Evolutionary conservation across 2,888 invertebrate species (phyloP).

Genomic region (Trachelus iudaicus): DNA sequence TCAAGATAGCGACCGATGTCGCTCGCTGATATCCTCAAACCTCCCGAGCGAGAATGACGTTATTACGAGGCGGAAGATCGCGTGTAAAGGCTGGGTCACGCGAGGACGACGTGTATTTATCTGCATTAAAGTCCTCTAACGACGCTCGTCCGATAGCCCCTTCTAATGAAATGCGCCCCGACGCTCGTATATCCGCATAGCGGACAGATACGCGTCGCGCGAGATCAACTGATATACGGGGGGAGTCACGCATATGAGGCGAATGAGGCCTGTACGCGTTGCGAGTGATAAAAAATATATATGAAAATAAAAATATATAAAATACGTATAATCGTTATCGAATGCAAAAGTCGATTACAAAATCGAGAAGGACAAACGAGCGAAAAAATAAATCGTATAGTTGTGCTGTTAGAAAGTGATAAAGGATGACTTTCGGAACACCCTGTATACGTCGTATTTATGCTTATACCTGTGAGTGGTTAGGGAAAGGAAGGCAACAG

Average conservation of each 20-base stretch:
- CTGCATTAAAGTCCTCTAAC: slow-evolving; percentile 11
- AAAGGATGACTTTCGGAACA: background rate
- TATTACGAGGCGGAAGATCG: background rate
- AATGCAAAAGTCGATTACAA: too few species aligned
- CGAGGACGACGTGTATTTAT: slow-evolving; percentile 7
- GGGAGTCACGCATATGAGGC: background rate
- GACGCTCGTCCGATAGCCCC: slow-evolving; percentile 7
- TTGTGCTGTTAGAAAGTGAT: background rate
- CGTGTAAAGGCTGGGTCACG: slow-evolving; percentile 7
- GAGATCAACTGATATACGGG: background rate
- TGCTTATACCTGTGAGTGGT: background rate
- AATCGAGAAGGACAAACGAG: background rate
- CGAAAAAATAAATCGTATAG: background rate
- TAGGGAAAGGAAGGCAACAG: slow-evolving; percentile 16
- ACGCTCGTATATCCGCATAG: slow-evolving; percentile 14
- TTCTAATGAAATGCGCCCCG: slow-evolving; percentile 18
- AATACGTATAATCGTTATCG: background rate
- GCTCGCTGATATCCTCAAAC: background rate
- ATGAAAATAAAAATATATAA: background rate
- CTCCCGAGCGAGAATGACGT: background rate
- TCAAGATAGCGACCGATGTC: background rate
- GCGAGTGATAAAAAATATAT: background rate
- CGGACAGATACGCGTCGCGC: slow-evolving; percentile 7
- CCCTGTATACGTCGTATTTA: background rate
- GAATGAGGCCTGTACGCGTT: background rate